Conservation (phyloP, 2,113 vertebrate genomes). For the Mustela lutreola region DNA sequence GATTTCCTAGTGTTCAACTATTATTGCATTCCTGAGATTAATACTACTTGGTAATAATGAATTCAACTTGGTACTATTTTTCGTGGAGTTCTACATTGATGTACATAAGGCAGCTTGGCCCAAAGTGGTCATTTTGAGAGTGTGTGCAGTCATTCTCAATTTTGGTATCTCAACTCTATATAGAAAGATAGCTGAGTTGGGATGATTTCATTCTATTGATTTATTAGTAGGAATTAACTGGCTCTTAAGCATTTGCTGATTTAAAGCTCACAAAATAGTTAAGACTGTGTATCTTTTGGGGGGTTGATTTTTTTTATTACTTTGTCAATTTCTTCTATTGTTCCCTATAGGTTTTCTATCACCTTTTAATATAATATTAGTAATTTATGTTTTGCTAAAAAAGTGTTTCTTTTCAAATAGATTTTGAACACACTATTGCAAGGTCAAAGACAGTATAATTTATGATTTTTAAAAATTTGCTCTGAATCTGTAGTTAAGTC, state of each 20-base stretch:
- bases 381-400: conserved; percentile 6
- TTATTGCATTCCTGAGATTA: not conserved
- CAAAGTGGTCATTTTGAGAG: not conserved
- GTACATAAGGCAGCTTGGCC: not conserved
- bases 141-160: not conserved
- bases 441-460: not conserved
- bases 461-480: not conserved
- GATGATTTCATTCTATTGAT: not conserved
- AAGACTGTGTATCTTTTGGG: not conserved
- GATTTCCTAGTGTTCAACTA: not conserved
- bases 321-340: not conserved
- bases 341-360: not conserved
- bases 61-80: conserved; percentile 13
- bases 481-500: not conserved
- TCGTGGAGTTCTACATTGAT: not conserved
- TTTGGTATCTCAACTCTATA: not conserved
- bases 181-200: not conserved
- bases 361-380: not conserved
- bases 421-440: not conserved
- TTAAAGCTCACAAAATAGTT: not conserved
- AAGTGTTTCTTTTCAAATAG: not conserved
- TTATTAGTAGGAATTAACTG: not conserved
- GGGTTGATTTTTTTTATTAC: not conserved
- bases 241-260: not conserved
- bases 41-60: not conserved